A percentile compares a stretch with the other conserved stretches of the same genome.
Conservation (phyloP, 2,888 invertebrate genomes). For the Malachius bipustulatus region DNA sequence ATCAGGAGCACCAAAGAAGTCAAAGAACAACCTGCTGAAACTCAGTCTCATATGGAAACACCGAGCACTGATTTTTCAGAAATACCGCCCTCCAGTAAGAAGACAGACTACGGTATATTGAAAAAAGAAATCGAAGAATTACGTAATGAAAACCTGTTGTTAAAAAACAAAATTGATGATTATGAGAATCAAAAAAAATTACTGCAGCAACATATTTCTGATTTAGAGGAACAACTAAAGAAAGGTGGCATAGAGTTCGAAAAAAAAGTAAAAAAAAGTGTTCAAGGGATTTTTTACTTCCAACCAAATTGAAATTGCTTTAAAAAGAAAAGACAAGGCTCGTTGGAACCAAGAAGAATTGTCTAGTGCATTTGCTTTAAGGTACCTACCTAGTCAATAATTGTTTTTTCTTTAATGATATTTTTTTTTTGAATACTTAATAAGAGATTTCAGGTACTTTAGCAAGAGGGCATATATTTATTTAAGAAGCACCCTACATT, state of each 20-base stretch:
- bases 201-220: conserved; percentile 5
- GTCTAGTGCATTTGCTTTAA: conserved; percentile 9
- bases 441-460: conserved; percentile 11
- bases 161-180: not conserved
- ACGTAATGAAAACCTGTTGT: not conserved
- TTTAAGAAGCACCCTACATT: conserved; percentile 9
- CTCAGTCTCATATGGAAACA: too few species aligned
- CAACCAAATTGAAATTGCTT: conserved; percentile 7
- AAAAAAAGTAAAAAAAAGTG: conserved; percentile 4
- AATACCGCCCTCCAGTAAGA: too few species aligned
- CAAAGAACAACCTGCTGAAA: conserved; percentile 1
- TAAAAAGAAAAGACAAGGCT: conserved; percentile 6
- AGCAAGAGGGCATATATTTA: conserved; percentile 11
- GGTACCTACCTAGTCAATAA: conserved; percentile 8
- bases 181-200: not conserved
- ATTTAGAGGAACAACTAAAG: conserved; percentile 5
- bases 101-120: not conserved
- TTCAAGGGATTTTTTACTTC: conserved; percentile 9
- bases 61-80: too few species aligned
- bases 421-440: too few species aligned
- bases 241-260: conserved; percentile 3
- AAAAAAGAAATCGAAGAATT: not conserved
- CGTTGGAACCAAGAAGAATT: conserved; percentile 8
- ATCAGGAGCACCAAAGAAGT: too few species aligned
- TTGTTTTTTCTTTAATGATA: too few species aligned